Evolutionary conservation across 2,888 invertebrate species (phyloP).

Genomic region (Zele albiditarsus): DNA sequence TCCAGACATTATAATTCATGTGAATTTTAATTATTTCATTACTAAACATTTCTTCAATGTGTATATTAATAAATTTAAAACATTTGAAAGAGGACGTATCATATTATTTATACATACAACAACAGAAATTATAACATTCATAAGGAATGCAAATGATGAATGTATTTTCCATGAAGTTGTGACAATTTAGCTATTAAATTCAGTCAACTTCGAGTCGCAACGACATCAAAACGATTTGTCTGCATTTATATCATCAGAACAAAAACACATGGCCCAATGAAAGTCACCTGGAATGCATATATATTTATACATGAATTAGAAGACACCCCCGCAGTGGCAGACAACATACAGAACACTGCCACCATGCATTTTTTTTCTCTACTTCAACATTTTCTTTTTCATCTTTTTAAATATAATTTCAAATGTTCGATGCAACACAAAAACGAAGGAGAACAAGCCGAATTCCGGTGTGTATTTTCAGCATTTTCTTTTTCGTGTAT

Average conservation of each 20-base stretch:
- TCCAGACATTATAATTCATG: background rate
- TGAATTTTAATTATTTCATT: background rate
- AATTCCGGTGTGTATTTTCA: constrained; percentile 47
- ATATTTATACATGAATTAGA: background rate
- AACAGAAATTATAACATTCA: background rate
- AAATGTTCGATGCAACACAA: constrained; percentile 30
- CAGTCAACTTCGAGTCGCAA: constrained; percentile 8
- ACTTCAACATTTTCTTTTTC: constrained; percentile 36
- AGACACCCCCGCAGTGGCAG: constrained; percentile 37
- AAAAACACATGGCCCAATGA: constrained; percentile 28
- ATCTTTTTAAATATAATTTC: constrained; percentile 19
- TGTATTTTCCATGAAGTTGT: background rate
- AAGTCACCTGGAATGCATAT: constrained; percentile 40
- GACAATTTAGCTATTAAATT: constrained; percentile 19
- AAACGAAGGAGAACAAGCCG: constrained; percentile 24
- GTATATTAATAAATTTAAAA: background rate
- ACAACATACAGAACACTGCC: constrained; percentile 28
- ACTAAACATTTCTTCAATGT: background rate
- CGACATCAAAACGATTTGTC: constrained; percentile 14
- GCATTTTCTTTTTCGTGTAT: constrained; percentile 37
- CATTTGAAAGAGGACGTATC: background rate
- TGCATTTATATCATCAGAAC: background rate
- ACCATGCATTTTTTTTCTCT: constrained; percentile 38
- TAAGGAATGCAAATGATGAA: background rate
- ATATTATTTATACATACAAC: constrained; percentile 9